Evolutionary conservation across 2,888 invertebrate genomes (phyloP).

Genomic region (Brachynemurus nebulosus): DNA sequence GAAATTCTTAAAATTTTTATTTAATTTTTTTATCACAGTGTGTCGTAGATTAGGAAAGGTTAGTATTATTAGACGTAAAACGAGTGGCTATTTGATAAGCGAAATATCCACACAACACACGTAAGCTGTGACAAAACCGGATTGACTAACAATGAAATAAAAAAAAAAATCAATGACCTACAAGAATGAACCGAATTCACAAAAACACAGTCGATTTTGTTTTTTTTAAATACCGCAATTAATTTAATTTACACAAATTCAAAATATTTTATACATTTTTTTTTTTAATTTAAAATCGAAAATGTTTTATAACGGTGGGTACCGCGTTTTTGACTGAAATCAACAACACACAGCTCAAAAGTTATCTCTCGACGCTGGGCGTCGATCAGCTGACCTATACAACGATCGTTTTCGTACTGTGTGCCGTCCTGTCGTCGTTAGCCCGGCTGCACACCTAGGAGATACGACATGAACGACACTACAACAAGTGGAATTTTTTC

Average conservation of each 20-base stretch:
- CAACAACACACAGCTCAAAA: not conserved
- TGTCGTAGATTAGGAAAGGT: too few relatives aligned
- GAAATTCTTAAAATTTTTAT: too few relatives aligned
- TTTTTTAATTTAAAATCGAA: not conserved
- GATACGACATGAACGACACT: too few relatives aligned
- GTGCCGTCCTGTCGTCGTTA: conserved; percentile 1
- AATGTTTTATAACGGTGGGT: not conserved
- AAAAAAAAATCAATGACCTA: too few relatives aligned
- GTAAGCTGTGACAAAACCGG: not conserved
- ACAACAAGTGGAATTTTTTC: too few relatives aligned
- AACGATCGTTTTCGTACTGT: conserved; percentile 2
- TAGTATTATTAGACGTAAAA: too few relatives aligned
- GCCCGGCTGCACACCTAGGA: too few relatives aligned
- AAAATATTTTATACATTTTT: not conserved
- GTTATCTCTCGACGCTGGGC: not conserved
- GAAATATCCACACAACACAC: not conserved
- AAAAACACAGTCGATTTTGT: not conserved
- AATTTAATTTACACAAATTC: not conserved
- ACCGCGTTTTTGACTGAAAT: not conserved
- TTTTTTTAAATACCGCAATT: not conserved
- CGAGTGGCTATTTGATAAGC: too few relatives aligned
- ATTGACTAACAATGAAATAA: not conserved
- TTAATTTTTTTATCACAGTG: too few relatives aligned
- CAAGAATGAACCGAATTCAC: too few relatives aligned
- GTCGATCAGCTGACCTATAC: conserved; percentile 6